Evolutionary conservation across 2,113 vertebrate genomes (phyloP).

Genomic region (Hiodon alosoides): DNA sequence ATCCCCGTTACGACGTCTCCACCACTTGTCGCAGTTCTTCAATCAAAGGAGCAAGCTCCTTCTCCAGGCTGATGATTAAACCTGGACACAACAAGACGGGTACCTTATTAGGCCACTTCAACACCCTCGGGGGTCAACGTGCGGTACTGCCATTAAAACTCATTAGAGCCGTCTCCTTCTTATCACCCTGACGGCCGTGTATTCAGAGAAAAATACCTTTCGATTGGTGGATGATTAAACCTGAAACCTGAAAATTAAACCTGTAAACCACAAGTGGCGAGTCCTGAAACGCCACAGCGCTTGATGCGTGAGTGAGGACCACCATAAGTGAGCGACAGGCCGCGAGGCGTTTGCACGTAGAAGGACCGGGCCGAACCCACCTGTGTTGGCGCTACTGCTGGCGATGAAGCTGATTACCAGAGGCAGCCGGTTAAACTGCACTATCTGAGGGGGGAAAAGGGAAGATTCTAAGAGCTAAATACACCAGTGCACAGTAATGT

Average conservation of each 20-base stretch:
- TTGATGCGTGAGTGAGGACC: neutral
- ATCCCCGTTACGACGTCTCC: conserved; percentile 73
- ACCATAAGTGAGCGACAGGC: neutral
- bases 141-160: too few relatives aligned
- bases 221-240: too few relatives aligned
- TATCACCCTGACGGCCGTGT: too few relatives aligned
- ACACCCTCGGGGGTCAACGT: too few relatives aligned
- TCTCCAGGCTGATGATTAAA: conserved; percentile 91
- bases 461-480: neutral
- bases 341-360: too few relatives aligned
- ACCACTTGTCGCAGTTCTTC: conserved; percentile 91
- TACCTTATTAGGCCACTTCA: neutral
- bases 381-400: conserved; percentile 89
- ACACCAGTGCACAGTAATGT: too few relatives aligned
- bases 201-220: too few relatives aligned
- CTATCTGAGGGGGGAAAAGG: conserved; percentile 62
- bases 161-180: too few relatives aligned
- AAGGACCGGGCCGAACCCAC: conserved; percentile 48
- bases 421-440: conserved; percentile 93
- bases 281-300: neutral
- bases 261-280: too few relatives aligned
- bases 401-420: conserved; percentile 97
- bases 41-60: conserved; percentile 85
- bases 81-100: conserved; percentile 58
- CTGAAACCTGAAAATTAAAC: too few relatives aligned